phyloP scores from a whole-genome alignment of 2,113 vertebrate species.

The Apaloderma vittatum region DNA sequence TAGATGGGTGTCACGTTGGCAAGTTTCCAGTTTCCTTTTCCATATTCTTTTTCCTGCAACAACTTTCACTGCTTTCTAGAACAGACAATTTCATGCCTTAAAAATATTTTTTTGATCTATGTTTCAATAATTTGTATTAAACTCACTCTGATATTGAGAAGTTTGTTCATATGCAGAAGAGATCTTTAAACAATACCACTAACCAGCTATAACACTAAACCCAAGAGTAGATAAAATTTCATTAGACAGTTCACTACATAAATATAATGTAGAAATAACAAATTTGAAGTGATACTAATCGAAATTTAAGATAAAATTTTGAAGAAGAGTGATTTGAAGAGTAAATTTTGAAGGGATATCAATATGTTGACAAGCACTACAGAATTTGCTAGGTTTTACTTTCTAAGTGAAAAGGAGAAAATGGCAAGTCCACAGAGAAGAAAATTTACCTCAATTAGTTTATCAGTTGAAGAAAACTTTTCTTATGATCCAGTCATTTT shows the following conservation, averaged over 20 bases:
- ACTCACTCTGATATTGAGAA: not conserved
- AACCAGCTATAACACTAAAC: not conserved
- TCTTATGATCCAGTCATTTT: not conserved
- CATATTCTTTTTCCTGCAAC: not conserved
- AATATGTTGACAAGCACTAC: not conserved
- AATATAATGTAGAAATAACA: not conserved
- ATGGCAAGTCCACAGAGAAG: not conserved
- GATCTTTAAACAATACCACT: not conserved
- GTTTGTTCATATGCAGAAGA: not conserved
- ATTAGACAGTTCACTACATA: not conserved
- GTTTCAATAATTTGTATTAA: not conserved
- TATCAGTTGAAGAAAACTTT: not conserved
- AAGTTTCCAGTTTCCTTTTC: too few species aligned
- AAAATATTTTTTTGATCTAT: not conserved
- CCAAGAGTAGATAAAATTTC: not conserved
- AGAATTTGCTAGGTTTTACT: not conserved
- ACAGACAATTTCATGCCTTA: not conserved
- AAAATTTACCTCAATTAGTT: not conserved
- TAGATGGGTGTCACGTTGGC: too few species aligned
- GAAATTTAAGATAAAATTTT: not conserved
- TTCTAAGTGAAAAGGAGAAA: not conserved
- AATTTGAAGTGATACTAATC: not conserved
- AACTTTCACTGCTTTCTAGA: not conserved
- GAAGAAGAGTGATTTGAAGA: not conserved
- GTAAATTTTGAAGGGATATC: not conserved